Base-by-base conservation (phyloP, 1,140 invertebrate genomes). In the Drosophila bipectinata region DNA sequence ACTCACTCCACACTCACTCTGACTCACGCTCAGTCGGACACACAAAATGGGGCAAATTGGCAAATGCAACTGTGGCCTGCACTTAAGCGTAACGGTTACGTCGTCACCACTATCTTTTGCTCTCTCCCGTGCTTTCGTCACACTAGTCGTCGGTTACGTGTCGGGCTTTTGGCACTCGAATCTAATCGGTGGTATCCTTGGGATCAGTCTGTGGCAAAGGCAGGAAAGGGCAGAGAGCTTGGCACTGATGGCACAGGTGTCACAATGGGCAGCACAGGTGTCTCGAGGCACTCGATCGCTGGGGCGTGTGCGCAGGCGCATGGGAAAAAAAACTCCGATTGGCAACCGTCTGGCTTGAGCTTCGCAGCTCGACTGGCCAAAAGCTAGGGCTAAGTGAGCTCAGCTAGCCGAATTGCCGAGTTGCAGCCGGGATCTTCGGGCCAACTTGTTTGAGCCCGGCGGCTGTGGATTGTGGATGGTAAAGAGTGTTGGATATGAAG, bases 11-110 rank as follows among this genome's bases (percentile, higher is more conserved):
- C 67, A 67, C 58, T 37, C 64, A 18, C 48, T 53, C 49, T 37
- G 39, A 39, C 62, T 68, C 49, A 69, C 64, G 67, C 64, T 69
- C 52, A 67, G 63, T 56, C 52, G 64, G 53, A 64, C 48, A 74
- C 47, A 41, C 72, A 41, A 57, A 59, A 57, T 58, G 52, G 58
- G 52, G 59, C 64, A 85, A 87, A 87, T 87, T 82, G 78, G 78
- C 78, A 82, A 75, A 87, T 85, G 82, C 82, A 87, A 74, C 68
- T 63, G 77, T 69, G 72, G 73, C 74, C 66, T 77, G 81, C 81
- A 87, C 56, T 76, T 67, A 63, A 77, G 81, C 82, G 82, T 85
- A 87, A 85, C 83, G 83, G 84, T 85, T 87, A 85, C 82, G 82
- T 87, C 72, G 82, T 87, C 72, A 63, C 58, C 57, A 66, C 57